Percentiles rank a stretch among this genome's conserved stretches.
Conservation (phyloP, 2,797 vertebrate species). For the Arctocebus calabarensis region DNA sequence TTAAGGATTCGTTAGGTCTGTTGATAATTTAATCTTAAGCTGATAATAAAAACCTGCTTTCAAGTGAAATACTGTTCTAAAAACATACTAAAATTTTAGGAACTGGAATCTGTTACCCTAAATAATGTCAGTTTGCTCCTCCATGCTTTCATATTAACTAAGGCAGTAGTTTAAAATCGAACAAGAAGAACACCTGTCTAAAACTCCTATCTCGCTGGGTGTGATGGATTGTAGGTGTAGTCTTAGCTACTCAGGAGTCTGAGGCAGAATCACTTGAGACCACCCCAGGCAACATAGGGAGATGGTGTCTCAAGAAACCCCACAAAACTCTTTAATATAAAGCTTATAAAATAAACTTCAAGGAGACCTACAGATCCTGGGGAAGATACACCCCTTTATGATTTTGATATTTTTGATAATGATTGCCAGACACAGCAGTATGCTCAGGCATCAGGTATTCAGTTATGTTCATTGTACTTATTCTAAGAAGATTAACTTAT, state of each 20-base stretch:
- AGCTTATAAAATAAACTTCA: neutral
- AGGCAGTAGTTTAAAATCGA: constrained; percentile 32
- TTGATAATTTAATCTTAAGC: neutral
- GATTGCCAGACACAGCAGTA: neutral
- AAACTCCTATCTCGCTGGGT: neutral
- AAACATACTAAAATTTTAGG: constrained; percentile 22
- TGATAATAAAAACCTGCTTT: neutral
- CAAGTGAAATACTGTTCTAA: constrained; percentile 29
- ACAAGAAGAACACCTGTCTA: neutral
- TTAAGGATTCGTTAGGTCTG: neutral
- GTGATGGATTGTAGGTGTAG: no score
- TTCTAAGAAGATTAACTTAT: neutral
- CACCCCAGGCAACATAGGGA: no score
- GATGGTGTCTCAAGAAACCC: no score
- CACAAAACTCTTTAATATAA: neutral
- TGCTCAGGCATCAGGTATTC: neutral
- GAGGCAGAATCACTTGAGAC: no score
- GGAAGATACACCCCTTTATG: neutral
- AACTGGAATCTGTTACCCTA: neutral
- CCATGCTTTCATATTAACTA: constrained; percentile 12
- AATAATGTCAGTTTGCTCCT: neutral
- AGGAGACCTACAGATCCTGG: neutral
- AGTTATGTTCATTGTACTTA: neutral
- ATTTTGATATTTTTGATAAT: constrained; percentile 36
- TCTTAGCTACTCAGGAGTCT: no score